Base-by-base conservation (phyloP, 1,140 invertebrate species). In the Drosophila yakuba region DNA sequence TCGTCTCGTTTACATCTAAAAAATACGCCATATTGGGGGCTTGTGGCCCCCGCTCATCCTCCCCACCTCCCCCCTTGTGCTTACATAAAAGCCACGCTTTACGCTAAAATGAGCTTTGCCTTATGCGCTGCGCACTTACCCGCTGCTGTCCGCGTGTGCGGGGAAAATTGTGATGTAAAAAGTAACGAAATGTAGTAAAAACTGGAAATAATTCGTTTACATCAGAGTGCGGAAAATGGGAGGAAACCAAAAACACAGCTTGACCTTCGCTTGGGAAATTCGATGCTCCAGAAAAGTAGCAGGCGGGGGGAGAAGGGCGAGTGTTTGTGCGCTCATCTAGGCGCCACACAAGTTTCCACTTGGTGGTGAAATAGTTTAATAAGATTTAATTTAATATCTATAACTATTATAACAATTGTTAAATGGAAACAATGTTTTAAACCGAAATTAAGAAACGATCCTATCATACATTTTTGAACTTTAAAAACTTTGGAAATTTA, bases 341-440 rank as follows among this genome's bases (percentile, higher is more conserved):
- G 69, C 80, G 80, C 75, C 80, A 85, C 62, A 76, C 79, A 79
- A 88, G 83, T 88, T 86, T 86, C 82, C 78, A 86, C 82, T 88
- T 75, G 75, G 61, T 78, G 82, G 79, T 66, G 58, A 73, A 64
- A 54, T 64, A 39, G 58, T 68, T 83, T 60, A 74, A 58, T 71
- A 68, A 67, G 43, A 51, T 83, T 66, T 52, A 38, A 25, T 74
- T 44, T 52, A 43, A 47, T 51, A 51, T 52, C n/a, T 57, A 20
- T 57, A 73, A 58, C 69, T 58, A 48, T n/a, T 12, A 7, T 1
- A 8, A 58, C 50, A 55, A 55, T 68, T 69, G 52, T 15, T 25
- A 32, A 17, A 15, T 14, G n/a, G 1, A 12, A 23, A 20, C 14
- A 0, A 32, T 2, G 7, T 8, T 32, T 32, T 8, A 35, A 2